These are phyloP conservation scores for Cyprinella venusta DNA, from an alignment of 2,797 vertebrate genomes.

Conservation along the genomic window DNA sequence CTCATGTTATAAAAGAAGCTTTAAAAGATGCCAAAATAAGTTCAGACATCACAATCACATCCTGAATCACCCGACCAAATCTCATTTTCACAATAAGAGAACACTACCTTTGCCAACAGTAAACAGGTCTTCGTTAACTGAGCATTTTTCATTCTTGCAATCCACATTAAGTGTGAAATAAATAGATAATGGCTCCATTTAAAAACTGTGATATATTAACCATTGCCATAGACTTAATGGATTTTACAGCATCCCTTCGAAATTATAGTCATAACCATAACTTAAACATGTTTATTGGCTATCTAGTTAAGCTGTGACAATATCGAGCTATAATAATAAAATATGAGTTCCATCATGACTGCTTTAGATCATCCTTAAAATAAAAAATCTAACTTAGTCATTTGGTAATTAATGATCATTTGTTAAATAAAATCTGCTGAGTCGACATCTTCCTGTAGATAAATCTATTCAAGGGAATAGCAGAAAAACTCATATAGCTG, in stretches of 20 bases:
- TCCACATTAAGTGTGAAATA: slow-evolving; percentile 26
- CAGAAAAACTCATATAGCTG: neutral
- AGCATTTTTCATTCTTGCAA: neutral
- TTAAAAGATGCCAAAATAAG: slow-evolving; percentile 3
- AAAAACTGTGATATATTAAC: neutral
- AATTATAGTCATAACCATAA: slow-evolving; percentile 23
- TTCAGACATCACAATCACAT: slow-evolving; percentile 25
- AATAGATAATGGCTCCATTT: slow-evolving; percentile 22
- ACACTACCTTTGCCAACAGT: neutral
- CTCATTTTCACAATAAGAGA: slow-evolving; percentile 19
- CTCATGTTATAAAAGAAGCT: neutral
- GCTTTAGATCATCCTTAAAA: slow-evolving; percentile 26
- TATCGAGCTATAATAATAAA: slow-evolving; percentile 38
- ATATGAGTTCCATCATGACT: slow-evolving; percentile 21
- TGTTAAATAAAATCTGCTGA: slow-evolving; percentile 49
- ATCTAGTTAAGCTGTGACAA: slow-evolving; percentile 13
- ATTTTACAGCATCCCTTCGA: slow-evolving; percentile 23
- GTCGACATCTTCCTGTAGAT: slow-evolving; percentile 23
- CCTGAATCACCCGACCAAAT: neutral
- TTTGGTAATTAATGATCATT: slow-evolving; percentile 41
- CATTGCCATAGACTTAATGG: neutral
- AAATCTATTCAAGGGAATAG: slow-evolving; percentile 10
- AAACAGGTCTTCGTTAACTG: neutral
- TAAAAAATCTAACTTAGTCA: slow-evolving; percentile 38
- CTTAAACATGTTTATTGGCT: slow-evolving; percentile 29